Evolutionary conservation across 2,113 vertebrate species (phyloP).

Genomic region (Ceyx melanurus): DNA sequence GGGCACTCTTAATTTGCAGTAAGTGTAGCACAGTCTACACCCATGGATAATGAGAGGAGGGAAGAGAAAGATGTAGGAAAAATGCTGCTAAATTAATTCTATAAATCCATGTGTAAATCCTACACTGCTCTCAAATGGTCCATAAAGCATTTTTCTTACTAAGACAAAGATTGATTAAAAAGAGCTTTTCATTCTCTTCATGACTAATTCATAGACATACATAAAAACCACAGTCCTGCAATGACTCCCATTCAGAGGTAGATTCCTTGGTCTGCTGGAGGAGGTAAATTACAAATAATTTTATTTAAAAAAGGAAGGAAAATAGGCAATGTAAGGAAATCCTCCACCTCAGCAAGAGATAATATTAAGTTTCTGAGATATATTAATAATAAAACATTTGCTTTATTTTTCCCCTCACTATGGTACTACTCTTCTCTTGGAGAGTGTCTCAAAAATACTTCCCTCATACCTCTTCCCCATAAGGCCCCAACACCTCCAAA

Average conservation of each 20-base stretch:
- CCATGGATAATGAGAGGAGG: background rate
- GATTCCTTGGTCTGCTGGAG: background rate
- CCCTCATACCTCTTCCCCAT: accelerated
- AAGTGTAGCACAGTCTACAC: background rate
- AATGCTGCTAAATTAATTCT: background rate
- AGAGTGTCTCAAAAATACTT: background rate
- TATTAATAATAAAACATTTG: background rate
- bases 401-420: background rate
- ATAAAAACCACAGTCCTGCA: background rate
- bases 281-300: background rate
- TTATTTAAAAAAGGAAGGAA: background rate
- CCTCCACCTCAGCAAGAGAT: background rate
- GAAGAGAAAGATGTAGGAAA: background rate
- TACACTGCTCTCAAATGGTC: background rate
- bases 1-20: background rate
- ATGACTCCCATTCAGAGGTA: background rate
- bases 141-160: background rate
- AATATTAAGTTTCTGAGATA: background rate
- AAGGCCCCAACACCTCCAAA: background rate
- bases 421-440: background rate
- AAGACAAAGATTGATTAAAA: background rate
- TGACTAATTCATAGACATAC: background rate
- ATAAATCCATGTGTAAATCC: background rate
- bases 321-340: background rate
- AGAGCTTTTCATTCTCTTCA: background rate